Evolutionary conservation across 2,797 vertebrate genomes (phyloP).

Genomic region (Orientallactaga sibirica): DNA sequence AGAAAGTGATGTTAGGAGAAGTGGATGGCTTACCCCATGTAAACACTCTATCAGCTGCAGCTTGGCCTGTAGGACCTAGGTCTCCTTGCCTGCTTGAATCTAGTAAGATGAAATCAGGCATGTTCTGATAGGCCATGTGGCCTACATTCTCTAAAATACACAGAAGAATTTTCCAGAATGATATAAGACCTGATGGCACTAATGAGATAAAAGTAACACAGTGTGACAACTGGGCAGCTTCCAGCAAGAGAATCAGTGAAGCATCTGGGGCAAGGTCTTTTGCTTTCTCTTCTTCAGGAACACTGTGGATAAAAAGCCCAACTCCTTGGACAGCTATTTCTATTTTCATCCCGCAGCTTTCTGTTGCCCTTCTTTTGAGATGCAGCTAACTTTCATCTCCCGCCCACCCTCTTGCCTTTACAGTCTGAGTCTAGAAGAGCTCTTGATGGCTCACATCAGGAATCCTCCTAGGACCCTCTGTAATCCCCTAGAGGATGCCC

Average conservation of each 20-base stretch:
- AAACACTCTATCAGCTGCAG: accelerated
- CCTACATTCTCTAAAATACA: accelerated
- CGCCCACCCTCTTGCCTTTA: accelerated
- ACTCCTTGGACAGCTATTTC: not conserved
- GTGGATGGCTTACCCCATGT: accelerated
- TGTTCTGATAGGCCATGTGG: not conserved
- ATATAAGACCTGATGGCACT: not conserved
- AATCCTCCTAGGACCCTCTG: not conserved
- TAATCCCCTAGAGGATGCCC: not conserved
- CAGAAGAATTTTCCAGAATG: accelerated
- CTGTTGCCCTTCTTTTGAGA: not conserved
- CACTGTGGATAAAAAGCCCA: not conserved
- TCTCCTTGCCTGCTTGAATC: not conserved
- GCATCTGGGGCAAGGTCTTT: not conserved
- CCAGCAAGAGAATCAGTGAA: not conserved
- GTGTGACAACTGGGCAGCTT: not conserved
- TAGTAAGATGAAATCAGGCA: not conserved
- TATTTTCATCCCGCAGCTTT: not conserved
- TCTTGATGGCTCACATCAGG: not conserved
- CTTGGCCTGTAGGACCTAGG: not conserved
- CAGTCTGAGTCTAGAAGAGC: no score
- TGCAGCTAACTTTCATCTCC: not conserved
- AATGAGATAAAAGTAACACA: accelerated
- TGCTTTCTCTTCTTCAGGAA: not conserved
- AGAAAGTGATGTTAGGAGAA: not conserved